Evolutionary conservation across 2,113 vertebrate species (phyloP).

Genomic region (Smithornis capensis): DNA sequence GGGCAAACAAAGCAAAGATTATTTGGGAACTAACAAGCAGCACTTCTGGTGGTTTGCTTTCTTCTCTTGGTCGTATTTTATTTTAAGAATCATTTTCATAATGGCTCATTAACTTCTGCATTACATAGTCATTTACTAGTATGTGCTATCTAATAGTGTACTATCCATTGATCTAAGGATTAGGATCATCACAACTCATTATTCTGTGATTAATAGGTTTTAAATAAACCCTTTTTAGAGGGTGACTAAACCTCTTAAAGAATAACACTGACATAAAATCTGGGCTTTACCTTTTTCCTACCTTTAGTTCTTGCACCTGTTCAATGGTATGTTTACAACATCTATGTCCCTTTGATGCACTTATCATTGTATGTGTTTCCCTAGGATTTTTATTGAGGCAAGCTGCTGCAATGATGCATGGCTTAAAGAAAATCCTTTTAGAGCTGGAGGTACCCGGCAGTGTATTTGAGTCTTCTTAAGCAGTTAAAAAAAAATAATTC

Average conservation of each 20-base stretch:
- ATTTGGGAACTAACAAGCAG: neutral
- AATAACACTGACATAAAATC: neutral
- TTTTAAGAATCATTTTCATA: neutral
- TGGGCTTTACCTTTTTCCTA: neutral
- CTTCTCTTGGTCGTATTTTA: neutral
- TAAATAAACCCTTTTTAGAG: neutral
- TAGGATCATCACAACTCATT: neutral
- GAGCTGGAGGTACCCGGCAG: slow-evolving; percentile 4
- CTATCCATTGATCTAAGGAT: neutral
- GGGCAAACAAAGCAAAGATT: neutral
- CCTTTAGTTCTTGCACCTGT: neutral
- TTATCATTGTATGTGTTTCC: neutral
- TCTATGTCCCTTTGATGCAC: neutral
- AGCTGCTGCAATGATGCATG: neutral
- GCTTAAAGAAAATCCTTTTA: neutral
- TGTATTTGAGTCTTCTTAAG: slow-evolving; percentile 31
- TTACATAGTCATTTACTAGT: neutral
- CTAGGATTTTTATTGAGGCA: neutral
- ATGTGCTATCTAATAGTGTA: neutral
- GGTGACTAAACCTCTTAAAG: neutral
- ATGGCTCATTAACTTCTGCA: neutral
- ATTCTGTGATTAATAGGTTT: neutral
- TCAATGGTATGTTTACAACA: neutral
- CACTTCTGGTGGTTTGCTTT: neutral
- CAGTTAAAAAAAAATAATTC: slow-evolving; percentile 5